These are phyloP conservation scores for Ephestia elutella DNA, from an alignment of 1,140 invertebrate genomes.

Conservation along the genomic window DNA sequence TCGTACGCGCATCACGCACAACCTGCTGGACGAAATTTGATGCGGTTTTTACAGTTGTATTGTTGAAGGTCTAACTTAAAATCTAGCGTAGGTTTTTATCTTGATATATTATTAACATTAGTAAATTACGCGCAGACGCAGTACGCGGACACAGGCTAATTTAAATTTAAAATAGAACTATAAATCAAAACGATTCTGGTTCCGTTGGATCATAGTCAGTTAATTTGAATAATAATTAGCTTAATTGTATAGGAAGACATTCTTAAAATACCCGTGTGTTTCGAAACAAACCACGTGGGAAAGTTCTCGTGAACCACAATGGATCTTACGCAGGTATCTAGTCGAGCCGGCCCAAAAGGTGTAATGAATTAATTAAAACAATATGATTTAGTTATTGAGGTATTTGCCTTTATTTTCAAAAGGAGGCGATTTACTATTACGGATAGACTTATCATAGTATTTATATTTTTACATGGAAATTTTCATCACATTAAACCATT, in stretches of 20 bases:
- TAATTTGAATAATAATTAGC: background rate
- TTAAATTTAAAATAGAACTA: no score
- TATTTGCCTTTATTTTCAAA: conserved; percentile 66
- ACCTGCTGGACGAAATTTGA: no score
- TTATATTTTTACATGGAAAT: conserved; percentile 74
- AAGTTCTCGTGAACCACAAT: background rate
- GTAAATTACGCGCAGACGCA: no score
- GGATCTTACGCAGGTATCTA: background rate
- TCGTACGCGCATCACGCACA: no score
- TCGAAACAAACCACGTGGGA: background rate
- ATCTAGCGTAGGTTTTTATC: no score
- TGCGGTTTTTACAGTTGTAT: no score
- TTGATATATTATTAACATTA: no score
- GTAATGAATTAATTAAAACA: conserved; percentile 48
- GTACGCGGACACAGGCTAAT: no score
- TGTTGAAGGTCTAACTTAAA: no score
- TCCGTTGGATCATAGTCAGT: background rate
- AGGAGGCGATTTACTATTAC: conserved; percentile 70
- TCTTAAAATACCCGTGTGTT: background rate
- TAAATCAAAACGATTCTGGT: no score
- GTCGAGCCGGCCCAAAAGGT: background rate
- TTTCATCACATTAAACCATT: conserved; percentile 69
- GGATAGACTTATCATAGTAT: conserved; percentile 70
- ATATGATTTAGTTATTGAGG: conserved; percentile 59
- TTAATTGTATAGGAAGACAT: background rate